Evolutionary conservation across 2,797 vertebrate genomes (phyloP).

Genomic region (Lagocephalus sceleratus): DNA sequence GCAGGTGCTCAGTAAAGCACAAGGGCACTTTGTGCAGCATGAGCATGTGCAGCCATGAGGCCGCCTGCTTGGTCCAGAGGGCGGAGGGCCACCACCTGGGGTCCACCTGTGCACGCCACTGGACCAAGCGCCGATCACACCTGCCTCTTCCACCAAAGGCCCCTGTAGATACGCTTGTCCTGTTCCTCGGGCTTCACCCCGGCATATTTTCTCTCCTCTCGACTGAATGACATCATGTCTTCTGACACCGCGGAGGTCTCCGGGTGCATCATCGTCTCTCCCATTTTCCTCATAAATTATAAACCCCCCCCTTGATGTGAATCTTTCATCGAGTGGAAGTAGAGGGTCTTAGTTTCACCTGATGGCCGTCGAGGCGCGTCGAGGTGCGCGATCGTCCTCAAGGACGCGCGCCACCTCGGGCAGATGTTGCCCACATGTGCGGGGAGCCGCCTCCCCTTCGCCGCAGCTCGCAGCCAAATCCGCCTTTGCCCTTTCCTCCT

Average conservation of each 20-base stretch:
- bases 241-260: constrained; percentile 1
- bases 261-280: background rate
- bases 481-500: constrained; percentile 67
- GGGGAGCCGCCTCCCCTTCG: background rate
- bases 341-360: background rate
- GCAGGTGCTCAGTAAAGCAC: too few relatives aligned
- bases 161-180: constrained; percentile 23
- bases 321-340: constrained; percentile 1
- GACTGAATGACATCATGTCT: background rate
- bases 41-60: too few relatives aligned
- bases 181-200: constrained; percentile 1
- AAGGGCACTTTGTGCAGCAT: too few relatives aligned
- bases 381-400: too few relatives aligned
- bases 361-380: too few relatives aligned
- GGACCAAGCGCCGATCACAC: too few relatives aligned
- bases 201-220: background rate
- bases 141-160: too few relatives aligned
- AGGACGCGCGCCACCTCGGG: too few relatives aligned
- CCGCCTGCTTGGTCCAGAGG: too few relatives aligned
- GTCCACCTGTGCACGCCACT: too few relatives aligned
- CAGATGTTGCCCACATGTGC: too few relatives aligned
- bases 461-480: constrained; percentile 55
- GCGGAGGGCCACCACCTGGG: too few relatives aligned
- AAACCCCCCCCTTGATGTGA: background rate
- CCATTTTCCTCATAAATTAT: background rate